These are phyloP conservation scores for Pelecanus crispus DNA, from an alignment of 2,113 vertebrate genomes.

Conservation along the genomic window DNA sequence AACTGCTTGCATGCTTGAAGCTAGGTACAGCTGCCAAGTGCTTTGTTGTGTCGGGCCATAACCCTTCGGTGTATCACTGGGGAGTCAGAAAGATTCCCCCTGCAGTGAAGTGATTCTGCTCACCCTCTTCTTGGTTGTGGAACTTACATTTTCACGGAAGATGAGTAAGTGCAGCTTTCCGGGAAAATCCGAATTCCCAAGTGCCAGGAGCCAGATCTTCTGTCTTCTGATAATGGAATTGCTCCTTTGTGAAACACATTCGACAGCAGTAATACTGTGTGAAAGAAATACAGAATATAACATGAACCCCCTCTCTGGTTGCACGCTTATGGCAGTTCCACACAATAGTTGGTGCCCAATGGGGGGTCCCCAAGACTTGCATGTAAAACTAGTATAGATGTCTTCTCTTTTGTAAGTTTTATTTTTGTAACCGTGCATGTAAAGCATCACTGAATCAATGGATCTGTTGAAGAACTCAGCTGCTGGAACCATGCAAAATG, in stretches of 20 bases:
- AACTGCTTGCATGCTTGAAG: background rate
- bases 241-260: conserved; percentile 78
- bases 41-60: conserved; percentile 42
- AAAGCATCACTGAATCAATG: conserved; percentile 99
- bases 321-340: conserved; percentile 84
- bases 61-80: conserved; percentile 53
- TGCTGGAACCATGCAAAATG: conserved; percentile 99
- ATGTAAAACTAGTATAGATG: conserved; percentile 99
- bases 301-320: conserved; percentile 81
- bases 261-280: conserved; percentile 80
- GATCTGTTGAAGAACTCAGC: conserved; percentile 99
- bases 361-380: conserved; percentile 96
- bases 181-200: conserved; percentile 74
- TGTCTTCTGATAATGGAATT: conserved; percentile 76
- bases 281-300: conserved; percentile 81
- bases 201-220: conserved; percentile 77
- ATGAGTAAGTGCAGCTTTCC: conserved; percentile 70
- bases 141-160: conserved; percentile 67
- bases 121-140: conserved; percentile 67
- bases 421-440: conserved; percentile 99
- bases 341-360: conserved; percentile 82
- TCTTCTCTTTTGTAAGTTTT: conserved; percentile 97
- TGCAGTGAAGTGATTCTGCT: conserved; percentile 50
- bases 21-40: conserved; percentile 1
- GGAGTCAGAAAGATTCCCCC: conserved; percentile 20